phyloP scores from a whole-genome alignment of 2,797 vertebrate species.

The Poecilia velifera region DNA sequence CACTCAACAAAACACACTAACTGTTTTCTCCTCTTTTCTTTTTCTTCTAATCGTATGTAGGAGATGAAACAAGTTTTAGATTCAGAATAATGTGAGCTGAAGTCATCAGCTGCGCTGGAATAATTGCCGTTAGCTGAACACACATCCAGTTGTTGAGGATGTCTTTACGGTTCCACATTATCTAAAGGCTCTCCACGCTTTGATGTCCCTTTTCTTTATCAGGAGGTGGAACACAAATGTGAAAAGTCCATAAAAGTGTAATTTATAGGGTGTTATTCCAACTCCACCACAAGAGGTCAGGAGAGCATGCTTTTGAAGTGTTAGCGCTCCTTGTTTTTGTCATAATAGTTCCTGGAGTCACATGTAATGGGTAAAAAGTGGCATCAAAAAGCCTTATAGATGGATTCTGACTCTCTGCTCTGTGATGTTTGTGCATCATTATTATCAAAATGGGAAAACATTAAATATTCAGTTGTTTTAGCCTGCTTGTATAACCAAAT shows the following conservation, averaged over 20 bases:
- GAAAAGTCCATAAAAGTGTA: not conserved
- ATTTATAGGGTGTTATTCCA: constrained; percentile 10
- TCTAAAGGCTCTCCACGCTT: not conserved
- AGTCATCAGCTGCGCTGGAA: not conserved
- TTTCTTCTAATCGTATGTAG: not conserved
- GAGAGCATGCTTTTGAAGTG: constrained; percentile 29
- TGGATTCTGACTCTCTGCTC: not conserved
- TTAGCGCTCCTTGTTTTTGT: not conserved
- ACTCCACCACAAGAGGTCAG: constrained; percentile 62
- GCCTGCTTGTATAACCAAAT: not conserved
- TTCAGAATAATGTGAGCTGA: not conserved
- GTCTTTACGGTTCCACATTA: not conserved
- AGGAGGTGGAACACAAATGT: not conserved
- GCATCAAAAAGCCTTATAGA: not conserved
- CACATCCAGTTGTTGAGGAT: not conserved
- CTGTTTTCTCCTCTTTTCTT: constrained; percentile 1
- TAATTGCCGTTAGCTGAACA: not conserved
- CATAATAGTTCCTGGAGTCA: not conserved
- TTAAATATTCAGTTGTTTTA: not conserved
- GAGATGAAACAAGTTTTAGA: constrained; percentile 4
- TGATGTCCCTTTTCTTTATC: not conserved
- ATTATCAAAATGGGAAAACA: not conserved
- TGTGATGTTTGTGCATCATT: not conserved
- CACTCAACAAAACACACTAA: constrained; percentile 15
- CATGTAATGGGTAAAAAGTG: not conserved